Base-by-base conservation (phyloP, 2,888 invertebrate genomes). In the Leptinotarsa juncta region DNA sequence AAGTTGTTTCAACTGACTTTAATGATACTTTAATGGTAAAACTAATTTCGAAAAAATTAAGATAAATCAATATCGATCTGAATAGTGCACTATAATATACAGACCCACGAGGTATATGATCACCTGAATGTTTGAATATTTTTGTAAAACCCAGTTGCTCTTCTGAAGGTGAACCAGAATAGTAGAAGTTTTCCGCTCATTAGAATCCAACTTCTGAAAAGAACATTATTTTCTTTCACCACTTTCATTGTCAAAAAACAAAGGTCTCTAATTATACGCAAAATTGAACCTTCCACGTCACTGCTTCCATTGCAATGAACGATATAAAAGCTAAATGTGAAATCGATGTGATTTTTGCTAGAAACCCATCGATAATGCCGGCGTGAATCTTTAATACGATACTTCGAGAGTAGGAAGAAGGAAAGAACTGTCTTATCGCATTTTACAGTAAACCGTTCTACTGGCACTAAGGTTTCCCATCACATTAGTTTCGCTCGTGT, bases 341-440 rank as follows among this genome's bases (percentile, higher is more conserved):
- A 78, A 78, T 78, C 78, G 75, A 77, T 75, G 71, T 49, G 66
- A 70, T 77, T 78, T 77, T 71, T 72, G 73, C 70, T 49, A 62
- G 65, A 51, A 60, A 32, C 51, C 65, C 75, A 73, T 75, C 73
- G 70, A 73, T 75, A 77, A 75, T 75, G 75, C 75, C 70, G 32
- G 66, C 65, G 73, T 77, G 73, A 75, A 77, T 77, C 70, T 75
- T 77, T 77, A 73, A 78, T 78, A 71, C 66, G 53, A 42, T 57
- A 26, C 65, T 42, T 20, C 50, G 70, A 70, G 55, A 72, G 78
- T 76, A 72, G 76, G 73, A 79, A 55, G 67, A 23, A 65, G 51
- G 72, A 70, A 73, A 70, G 62, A 76, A 51, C 70, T 67, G 75
- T 82, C 84, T 83, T 83, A 83, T 83, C 84, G 83, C 82, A 79